phyloP scores from a whole-genome alignment of 2,797 vertebrate genomes.

The Sebastes goodei region DNA sequence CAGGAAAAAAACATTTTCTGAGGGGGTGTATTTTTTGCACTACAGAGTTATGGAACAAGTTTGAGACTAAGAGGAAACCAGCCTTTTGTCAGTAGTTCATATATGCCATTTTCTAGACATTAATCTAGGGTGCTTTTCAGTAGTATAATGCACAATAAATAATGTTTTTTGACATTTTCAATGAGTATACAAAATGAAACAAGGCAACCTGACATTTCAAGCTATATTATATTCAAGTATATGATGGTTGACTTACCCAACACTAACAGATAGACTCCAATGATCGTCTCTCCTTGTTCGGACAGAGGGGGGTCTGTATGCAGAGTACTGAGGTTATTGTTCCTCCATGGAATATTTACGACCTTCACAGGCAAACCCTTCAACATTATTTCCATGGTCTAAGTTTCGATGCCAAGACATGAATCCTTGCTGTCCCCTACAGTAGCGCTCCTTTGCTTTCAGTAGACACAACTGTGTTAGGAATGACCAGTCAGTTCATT shows the following conservation, averaged over 20 bases:
- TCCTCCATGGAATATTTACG: slow-evolving; percentile 86
- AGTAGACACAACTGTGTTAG: slow-evolving; percentile 28
- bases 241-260: slow-evolving; percentile 76
- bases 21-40: neutral
- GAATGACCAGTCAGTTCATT: slow-evolving; percentile 62
- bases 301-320: slow-evolving; percentile 84
- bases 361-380: slow-evolving; percentile 70
- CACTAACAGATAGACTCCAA: slow-evolving; percentile 87
- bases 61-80: neutral
- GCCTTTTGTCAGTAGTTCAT: neutral
- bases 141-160: neutral
- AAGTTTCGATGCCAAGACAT: slow-evolving; percentile 50
- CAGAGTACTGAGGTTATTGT: slow-evolving; percentile 86
- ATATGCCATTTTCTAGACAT: neutral
- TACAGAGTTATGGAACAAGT: neutral
- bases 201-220: neutral
- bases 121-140: neutral
- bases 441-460: slow-evolving; percentile 41
- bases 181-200: neutral
- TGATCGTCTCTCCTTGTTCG: slow-evolving; percentile 88
- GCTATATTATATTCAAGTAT: neutral
- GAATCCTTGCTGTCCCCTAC: slow-evolving; percentile 50
- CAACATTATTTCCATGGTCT: slow-evolving; percentile 75
- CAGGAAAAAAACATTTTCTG: neutral
- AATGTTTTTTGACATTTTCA: neutral